These are phyloP conservation scores for Macquaria australasica DNA, from an alignment of 2,113 vertebrate genomes.

Conservation along the genomic window DNA sequence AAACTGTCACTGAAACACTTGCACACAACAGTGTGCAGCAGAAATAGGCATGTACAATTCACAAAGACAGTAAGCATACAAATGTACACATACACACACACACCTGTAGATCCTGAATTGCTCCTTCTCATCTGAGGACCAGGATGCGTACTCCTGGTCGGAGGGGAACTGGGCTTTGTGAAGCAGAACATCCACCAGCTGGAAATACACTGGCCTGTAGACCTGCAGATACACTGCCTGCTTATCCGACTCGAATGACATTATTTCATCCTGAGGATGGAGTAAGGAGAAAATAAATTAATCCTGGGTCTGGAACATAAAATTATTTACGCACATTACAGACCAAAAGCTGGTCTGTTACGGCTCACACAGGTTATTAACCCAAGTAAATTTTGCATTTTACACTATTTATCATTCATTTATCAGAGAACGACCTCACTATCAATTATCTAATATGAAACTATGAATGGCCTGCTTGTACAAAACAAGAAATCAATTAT, in stretches of 20 bases:
- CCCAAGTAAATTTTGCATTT: background rate
- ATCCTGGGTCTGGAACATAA: background rate
- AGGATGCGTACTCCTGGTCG: slow-evolving; percentile 95
- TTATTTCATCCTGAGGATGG: slow-evolving; percentile 92
- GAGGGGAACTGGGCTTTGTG: slow-evolving; percentile 98
- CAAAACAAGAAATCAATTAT: background rate
- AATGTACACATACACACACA: slow-evolving; percentile 35
- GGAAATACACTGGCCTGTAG: slow-evolving; percentile 98
- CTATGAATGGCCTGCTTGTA: background rate
- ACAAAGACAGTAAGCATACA: background rate
- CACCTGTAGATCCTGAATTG: slow-evolving; percentile 99
- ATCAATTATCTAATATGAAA: background rate
- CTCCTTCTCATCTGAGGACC: slow-evolving; percentile 98
- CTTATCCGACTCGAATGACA: slow-evolving; percentile 96
- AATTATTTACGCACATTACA: background rate
- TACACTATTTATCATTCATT: background rate
- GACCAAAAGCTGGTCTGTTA: background rate
- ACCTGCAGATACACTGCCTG: slow-evolving; percentile 97
- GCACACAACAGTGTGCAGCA: slow-evolving; percentile 8
- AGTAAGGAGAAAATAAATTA: background rate
- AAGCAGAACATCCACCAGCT: slow-evolving; percentile 96
- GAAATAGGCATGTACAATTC: background rate
- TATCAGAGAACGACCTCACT: background rate
- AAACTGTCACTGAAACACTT: slow-evolving; percentile 28
- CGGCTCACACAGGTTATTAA: background rate